Evolutionary conservation across 1,140 invertebrate genomes (phyloP), one percentile per base, ranked within the genome.

Genomic region (Cataglyphis hispanica): DNA sequence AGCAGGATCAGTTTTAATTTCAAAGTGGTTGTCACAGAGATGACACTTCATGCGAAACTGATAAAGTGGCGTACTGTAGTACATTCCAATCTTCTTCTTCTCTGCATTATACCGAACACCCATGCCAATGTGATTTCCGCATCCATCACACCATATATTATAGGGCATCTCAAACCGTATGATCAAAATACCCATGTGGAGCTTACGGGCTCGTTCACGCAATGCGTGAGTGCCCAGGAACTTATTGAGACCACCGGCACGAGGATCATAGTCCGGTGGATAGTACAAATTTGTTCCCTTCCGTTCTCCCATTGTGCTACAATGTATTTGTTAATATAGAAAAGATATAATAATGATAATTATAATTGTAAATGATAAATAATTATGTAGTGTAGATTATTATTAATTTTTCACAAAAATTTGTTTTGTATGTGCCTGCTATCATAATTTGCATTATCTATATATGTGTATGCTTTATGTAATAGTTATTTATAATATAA

Each of bases 91-190:
- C 96, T 99, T 99, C 7, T 97, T 99, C 95, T 99, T 99, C 93
- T 99, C 99, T 6, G 99, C 99, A 96, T 99, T 99, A 93, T 99
- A 99, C 77, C 98, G 96, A 0, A 99, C 99, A 31, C 99, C 99
- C 98, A 99, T 99, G 34, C 99, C 99, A 88, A 99, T 99, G 93
- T 99, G 99, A 96, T 99, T 99, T 72, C 98, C 97, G 94, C 99
- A 99, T 40, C 99, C 99, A 70, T 99, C 97, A 92, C 99, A 99
- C 99, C 99, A 99, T 88, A 99, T 99, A 95, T 99, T 99, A 91
- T 99, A 99, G 1, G 99, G 99, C 99, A 99, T 99, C 96, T 99
- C 99, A 97, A 99, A 99, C 78, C 99, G 96, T 87, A 99, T 99
- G 66, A 99, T 99, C 53, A 99, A 96, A 87, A 99, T 99, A 19